Evolutionary conservation across 2,797 vertebrate genomes (phyloP).

Genomic region (Pogonophryne albipinna): DNA sequence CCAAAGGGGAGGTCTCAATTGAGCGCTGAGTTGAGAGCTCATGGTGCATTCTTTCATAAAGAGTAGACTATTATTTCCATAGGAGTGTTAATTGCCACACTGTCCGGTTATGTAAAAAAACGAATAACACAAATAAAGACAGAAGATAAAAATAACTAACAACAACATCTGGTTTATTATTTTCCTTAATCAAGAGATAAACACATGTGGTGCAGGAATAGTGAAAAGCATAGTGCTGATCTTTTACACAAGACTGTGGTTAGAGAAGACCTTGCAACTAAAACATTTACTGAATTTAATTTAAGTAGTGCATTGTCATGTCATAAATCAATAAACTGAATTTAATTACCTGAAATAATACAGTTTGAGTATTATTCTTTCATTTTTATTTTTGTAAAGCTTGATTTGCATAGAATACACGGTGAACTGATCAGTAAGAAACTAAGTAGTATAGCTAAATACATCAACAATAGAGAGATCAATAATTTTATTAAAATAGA

Average conservation of each 20-base stretch:
- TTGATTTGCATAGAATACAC: neutral
- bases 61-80: slow-evolving; percentile 14
- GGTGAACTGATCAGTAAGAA: too few relatives aligned
- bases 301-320: neutral
- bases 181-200: slow-evolving; percentile 2
- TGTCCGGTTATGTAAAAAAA: slow-evolving; percentile 29
- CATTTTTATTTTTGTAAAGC: slow-evolving; percentile 7
- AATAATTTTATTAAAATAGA: neutral
- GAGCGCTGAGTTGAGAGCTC: slow-evolving; percentile 6
- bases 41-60: slow-evolving; percentile 5
- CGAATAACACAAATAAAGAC: slow-evolving; percentile 30
- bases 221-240: slow-evolving; percentile 22
- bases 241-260: neutral
- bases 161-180: slow-evolving; percentile 19
- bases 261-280: neutral
- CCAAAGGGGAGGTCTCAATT: slow-evolving; percentile 14
- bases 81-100: slow-evolving; percentile 44
- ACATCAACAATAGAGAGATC: neutral
- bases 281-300: neutral
- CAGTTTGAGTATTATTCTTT: neutral
- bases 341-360: neutral
- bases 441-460: neutral
- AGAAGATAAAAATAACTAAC: slow-evolving; percentile 39
- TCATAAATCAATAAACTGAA: slow-evolving; percentile 16
- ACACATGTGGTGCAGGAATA: neutral